Evolutionary conservation across 2,888 invertebrate genomes (phyloP).

Genomic region (Norana najaformis): DNA sequence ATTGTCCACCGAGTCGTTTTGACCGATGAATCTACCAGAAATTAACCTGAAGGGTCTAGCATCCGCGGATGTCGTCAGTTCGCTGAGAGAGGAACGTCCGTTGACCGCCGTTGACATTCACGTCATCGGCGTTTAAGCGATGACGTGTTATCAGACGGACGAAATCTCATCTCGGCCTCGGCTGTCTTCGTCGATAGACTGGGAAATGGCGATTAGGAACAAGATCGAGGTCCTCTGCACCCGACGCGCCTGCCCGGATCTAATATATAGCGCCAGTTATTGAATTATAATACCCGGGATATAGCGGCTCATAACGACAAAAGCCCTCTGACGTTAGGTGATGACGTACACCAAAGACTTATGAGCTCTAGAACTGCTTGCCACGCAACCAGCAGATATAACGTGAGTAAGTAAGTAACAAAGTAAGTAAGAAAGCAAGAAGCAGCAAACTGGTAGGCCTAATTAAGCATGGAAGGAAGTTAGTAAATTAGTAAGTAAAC

Average conservation of each 20-base stretch:
- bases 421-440: neutral
- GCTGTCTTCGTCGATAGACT: conserved; percentile 7
- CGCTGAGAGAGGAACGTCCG: neutral
- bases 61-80: neutral
- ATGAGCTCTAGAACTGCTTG: neutral
- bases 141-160: neutral
- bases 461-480: neutral
- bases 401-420: neutral
- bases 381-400: neutral
- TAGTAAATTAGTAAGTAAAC: no score
- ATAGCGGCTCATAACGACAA: neutral
- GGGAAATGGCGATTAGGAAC: neutral
- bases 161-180: neutral
- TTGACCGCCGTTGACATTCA: neutral
- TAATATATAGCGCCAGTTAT: neutral
- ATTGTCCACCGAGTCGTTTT: neutral
- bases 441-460: no score
- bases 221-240: neutral
- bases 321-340: neutral
- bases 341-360: neutral
- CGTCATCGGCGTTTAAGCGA: neutral
- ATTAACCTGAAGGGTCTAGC: neutral
- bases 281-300: conserved; percentile 3
- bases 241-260: neutral
- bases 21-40: neutral